A percentile compares a stretch with the other conserved stretches of the same genome.
Conservation (phyloP, 2,888 invertebrate genomes). For the Eugnorisma glareosa region DNA sequence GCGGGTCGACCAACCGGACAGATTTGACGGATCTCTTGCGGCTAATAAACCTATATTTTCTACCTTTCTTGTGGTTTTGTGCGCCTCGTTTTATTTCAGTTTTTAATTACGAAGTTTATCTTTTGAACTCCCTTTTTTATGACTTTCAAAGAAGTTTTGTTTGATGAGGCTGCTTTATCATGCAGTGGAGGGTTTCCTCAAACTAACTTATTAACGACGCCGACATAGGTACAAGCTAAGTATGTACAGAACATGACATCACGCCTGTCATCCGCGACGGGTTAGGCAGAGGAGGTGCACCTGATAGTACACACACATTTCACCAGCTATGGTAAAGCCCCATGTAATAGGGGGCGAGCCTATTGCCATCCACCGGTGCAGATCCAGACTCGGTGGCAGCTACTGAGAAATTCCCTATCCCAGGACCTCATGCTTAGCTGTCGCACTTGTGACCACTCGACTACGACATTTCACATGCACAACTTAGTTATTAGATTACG, state of each 20-base stretch:
- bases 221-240: neutral
- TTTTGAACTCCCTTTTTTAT: constrained; percentile 25
- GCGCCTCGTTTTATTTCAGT: constrained; percentile 39
- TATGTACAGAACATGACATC: neutral
- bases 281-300: neutral
- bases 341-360: no score
- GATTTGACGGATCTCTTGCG: constrained; percentile 39
- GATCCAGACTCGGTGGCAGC: no score
- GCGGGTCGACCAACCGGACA: neutral
- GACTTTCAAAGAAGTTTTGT: constrained; percentile 12
- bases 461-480: no score
- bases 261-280: neutral
- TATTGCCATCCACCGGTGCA: no score
- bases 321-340: no score
- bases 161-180: constrained; percentile 32
- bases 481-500: no score
- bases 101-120: constrained; percentile 24
- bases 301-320: no score
- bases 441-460: no score
- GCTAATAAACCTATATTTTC: constrained; percentile 54
- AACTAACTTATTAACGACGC: neutral
- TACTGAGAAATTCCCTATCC: no score
- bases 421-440: no score
- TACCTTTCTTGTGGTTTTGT: constrained; percentile 46
- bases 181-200: constrained; percentile 11